A percentile compares a stretch with the other conserved stretches of the same genome.
phyloP scores from a whole-genome alignment of 2,888 invertebrate genomes.

The Agrotis segetum region DNA sequence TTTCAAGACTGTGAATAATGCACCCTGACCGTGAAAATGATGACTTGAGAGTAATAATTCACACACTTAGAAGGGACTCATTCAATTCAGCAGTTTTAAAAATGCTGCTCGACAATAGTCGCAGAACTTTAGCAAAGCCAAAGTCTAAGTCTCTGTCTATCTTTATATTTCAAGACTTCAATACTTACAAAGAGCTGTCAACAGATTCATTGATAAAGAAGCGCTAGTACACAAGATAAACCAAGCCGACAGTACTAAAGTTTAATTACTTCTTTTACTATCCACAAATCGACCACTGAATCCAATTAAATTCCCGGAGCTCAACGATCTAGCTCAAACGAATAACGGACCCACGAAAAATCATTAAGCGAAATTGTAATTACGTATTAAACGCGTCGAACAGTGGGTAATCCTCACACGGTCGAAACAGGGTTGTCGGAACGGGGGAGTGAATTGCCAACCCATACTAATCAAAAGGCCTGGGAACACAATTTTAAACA shows the following conservation, averaged over 20 bases:
- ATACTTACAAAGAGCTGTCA: not conserved
- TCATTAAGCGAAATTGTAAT: slow-evolving; percentile 66
- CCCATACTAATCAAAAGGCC: slow-evolving; percentile 71
- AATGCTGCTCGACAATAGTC: not conserved
- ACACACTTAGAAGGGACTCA: slow-evolving; percentile 18
- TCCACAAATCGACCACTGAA: slow-evolving; percentile 32
- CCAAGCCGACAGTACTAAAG: slow-evolving; percentile 6
- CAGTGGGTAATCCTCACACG: slow-evolving; percentile 69
- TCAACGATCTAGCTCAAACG: slow-evolving; percentile 41
- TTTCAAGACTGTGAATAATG: slow-evolving; percentile 54
- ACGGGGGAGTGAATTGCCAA: slow-evolving; percentile 80
- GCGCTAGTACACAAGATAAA: slow-evolving; percentile 11
- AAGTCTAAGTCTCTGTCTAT: too few species aligned
- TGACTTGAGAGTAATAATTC: slow-evolving; percentile 51
- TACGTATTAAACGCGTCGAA: slow-evolving; percentile 65
- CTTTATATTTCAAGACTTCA: not conserved
- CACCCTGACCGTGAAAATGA: slow-evolving; percentile 44
- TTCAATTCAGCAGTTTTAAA: slow-evolving; percentile 30
- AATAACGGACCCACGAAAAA: slow-evolving; percentile 60
- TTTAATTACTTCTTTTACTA: slow-evolving; percentile 37
- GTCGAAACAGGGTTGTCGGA: slow-evolving; percentile 63
- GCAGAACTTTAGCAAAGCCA: not conserved
- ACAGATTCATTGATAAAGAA: not conserved
- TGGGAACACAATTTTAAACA: slow-evolving; percentile 86
- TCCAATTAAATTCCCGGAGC: slow-evolving; percentile 46